These are phyloP conservation scores for Scaptomyza pallida DNA, from an alignment of 1,140 invertebrate genomes.

Conservation along the genomic window DNA sequence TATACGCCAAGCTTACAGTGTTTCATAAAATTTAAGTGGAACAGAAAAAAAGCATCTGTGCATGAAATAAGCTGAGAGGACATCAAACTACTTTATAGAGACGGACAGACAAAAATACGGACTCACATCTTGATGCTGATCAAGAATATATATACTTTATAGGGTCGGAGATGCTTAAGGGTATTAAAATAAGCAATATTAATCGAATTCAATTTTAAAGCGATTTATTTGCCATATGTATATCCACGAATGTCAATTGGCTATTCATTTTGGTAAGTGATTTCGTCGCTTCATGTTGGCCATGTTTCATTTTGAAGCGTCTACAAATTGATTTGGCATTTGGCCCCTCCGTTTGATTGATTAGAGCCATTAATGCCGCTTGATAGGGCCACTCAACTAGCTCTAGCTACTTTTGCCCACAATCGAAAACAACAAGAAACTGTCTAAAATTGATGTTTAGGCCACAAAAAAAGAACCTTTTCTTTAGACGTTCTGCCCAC, in stretches of 20 bases:
- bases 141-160: too few species aligned
- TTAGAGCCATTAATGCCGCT: slow-evolving; percentile 68
- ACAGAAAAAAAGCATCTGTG: background rate
- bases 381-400: slow-evolving; percentile 10
- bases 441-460: slow-evolving; percentile 1
- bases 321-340: slow-evolving; percentile 75
- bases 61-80: too few species aligned
- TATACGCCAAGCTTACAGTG: slow-evolving; percentile 35
- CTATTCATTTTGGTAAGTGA: slow-evolving; percentile 69
- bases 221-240: slow-evolving; percentile 66
- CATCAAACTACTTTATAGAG: too few species aligned
- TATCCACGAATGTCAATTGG: slow-evolving; percentile 34
- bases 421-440: background rate
- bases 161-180: too few species aligned
- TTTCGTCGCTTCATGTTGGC: slow-evolving; percentile 31
- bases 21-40: background rate
- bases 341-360: slow-evolving; percentile 63
- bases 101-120: too few species aligned
- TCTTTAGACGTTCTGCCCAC: background rate
- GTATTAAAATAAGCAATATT: slow-evolving; percentile 27
- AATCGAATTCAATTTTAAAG: slow-evolving; percentile 54
- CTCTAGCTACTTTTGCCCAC: background rate
- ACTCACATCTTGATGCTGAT: too few species aligned
- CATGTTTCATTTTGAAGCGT: slow-evolving; percentile 54
- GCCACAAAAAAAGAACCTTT: slow-evolving; percentile 3